A percentile compares a stretch with the other conserved stretches of the same genome.
Evolutionary conservation across 2,888 invertebrate genomes (phyloP).

Genomic region (Drosophila mulleri): DNA sequence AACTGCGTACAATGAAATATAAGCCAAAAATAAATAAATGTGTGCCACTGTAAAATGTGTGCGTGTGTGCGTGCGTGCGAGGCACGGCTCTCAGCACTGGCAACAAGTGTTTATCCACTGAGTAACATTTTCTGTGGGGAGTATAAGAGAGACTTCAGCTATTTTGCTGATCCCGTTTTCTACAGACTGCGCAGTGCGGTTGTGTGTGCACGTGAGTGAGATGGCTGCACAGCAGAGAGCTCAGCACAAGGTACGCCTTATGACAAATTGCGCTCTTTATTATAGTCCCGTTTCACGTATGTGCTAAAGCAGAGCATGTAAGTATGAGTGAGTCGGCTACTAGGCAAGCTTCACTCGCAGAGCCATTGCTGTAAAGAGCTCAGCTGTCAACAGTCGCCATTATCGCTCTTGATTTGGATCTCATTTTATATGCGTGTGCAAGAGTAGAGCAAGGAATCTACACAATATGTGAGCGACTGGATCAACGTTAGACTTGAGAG

Average conservation of each 20-base stretch:
- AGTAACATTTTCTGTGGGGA: not conserved
- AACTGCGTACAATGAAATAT: not conserved
- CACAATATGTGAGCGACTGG: not conserved
- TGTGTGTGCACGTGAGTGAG: not conserved
- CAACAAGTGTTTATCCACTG: constrained; percentile 1
- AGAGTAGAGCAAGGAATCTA: not conserved
- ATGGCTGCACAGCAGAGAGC: not conserved
- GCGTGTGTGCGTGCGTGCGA: not conserved
- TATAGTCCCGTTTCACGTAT: not conserved
- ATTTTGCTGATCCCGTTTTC: not conserved
- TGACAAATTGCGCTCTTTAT: not conserved
- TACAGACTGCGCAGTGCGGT: not conserved
- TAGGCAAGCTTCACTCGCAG: not conserved
- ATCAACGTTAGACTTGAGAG: not conserved
- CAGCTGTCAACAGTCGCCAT: not conserved
- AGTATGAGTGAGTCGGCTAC: not conserved
- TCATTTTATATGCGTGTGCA: not conserved
- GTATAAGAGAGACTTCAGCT: not conserved
- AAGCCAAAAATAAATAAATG: not conserved
- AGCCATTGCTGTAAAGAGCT: not conserved
- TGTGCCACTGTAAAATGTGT: not conserved
- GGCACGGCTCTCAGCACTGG: not conserved
- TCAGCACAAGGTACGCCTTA: not conserved
- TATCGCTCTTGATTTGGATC: not conserved
- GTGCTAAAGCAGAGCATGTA: not conserved